These are phyloP conservation scores for Eudorcas thomsonii DNA, from an alignment of 2,113 vertebrate genomes.

Conservation along the genomic window DNA sequence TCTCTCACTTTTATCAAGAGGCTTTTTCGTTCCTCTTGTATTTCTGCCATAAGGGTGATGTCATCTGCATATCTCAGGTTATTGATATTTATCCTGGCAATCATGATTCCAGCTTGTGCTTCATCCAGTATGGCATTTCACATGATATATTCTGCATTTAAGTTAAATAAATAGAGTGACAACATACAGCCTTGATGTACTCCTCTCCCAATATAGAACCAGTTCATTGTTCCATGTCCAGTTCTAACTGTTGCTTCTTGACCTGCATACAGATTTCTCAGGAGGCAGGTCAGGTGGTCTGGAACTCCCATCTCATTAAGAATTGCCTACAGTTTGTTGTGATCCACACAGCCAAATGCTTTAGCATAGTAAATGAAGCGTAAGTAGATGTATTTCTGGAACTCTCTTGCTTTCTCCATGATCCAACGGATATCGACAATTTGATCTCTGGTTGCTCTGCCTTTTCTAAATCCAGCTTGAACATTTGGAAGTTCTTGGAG, in stretches of 20 bases:
- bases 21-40: not conserved
- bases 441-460: not conserved
- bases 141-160: not conserved
- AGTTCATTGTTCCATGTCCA: not conserved
- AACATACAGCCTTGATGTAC: not conserved
- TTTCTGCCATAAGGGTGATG: not conserved
- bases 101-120: not conserved
- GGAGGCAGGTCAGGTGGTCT: not conserved
- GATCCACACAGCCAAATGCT: not conserved
- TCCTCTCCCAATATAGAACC: not conserved
- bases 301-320: not conserved
- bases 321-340: not conserved
- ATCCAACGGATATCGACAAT: accelerated
- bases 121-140: not conserved
- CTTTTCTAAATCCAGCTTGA: not conserved
- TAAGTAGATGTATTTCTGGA: not conserved
- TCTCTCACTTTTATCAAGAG: not conserved
- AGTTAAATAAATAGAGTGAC: not conserved
- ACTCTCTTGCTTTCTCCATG: not conserved
- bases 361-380: not conserved
- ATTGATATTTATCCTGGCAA: not conserved
- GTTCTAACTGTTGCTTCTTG: not conserved
- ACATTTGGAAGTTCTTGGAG: not conserved
- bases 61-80: not conserved
- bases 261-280: not conserved